These are phyloP conservation scores for Ophioderma brevispina DNA, from an alignment of 35 echinoderm and acorn worm genomes.

Conservation along the genomic window DNA sequence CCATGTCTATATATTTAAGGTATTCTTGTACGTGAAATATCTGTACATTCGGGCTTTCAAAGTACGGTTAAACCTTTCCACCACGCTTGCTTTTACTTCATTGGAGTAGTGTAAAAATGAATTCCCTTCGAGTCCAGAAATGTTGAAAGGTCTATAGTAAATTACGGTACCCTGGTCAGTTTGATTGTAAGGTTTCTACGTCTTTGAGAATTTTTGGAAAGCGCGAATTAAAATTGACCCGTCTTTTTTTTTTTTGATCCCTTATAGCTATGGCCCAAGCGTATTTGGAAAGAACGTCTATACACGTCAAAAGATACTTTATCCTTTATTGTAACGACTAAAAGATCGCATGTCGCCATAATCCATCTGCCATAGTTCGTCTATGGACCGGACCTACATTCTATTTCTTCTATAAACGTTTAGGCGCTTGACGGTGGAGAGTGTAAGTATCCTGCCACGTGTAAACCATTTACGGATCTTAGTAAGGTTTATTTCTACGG, in stretches of 20 bases:
- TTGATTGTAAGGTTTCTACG: conserved; percentile 37
- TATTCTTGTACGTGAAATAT: conserved; percentile 30
- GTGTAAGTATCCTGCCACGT: conserved; percentile 26
- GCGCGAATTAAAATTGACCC: neutral
- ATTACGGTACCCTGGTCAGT: no score
- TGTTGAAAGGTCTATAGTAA: no score
- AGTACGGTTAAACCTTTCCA: conserved; percentile 71
- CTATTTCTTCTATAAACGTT: neutral
- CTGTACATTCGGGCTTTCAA: conserved; percentile 45
- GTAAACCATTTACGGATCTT: no score
- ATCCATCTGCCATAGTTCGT: conserved; percentile 8
- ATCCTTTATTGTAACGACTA: conserved; percentile 43
- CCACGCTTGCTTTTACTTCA: conserved; percentile 47
- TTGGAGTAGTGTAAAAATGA: conserved; percentile 52
- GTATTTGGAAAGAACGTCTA: conserved; percentile 52
- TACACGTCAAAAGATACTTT: conserved; percentile 26
- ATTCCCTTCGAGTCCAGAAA: conserved; percentile 35
- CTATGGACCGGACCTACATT: neutral
- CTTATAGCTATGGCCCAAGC: conserved; percentile 37
- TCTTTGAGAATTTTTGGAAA: neutral
- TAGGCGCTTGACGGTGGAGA: conserved; percentile 7
- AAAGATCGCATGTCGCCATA: neutral
- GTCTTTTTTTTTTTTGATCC: conserved; percentile 20
- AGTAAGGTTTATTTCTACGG: no score
- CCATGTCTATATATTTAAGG: conserved; percentile 13